These are phyloP conservation scores for Eutolmus rufibarbis DNA, from an alignment of 2,888 invertebrate species.

Conservation along the genomic window DNA sequence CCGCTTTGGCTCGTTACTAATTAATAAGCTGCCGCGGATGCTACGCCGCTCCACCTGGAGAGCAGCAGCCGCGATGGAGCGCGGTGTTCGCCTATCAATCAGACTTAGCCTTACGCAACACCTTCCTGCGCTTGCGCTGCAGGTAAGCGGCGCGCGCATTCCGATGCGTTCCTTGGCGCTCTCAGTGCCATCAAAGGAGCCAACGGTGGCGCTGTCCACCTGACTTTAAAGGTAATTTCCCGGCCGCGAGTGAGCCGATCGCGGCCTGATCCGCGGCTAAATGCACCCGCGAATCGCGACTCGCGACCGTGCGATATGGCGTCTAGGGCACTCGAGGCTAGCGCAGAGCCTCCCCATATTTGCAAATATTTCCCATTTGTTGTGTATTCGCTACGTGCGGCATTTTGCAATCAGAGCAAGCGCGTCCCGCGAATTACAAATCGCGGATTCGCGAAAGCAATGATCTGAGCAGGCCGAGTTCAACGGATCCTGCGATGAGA, in stretches of 20 bases:
- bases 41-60: not conserved
- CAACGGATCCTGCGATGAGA: not conserved
- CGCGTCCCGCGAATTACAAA: not conserved
- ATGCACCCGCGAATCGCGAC: not conserved
- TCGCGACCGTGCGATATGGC: not conserved
- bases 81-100: not conserved
- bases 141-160: not conserved
- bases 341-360: conserved; percentile 35
- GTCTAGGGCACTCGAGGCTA: not conserved
- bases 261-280: not conserved
- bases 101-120: not conserved
- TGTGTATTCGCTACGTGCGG: conserved; percentile 37
- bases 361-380: conserved; percentile 47
- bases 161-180: conserved; percentile 40
- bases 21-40: not conserved
- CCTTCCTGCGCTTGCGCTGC: not conserved
- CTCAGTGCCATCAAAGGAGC: conserved; percentile 41
- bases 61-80: not conserved
- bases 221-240: conserved; percentile 36
- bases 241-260: not conserved
- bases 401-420: conserved; percentile 13
- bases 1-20: not conserved
- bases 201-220: conserved; percentile 43
- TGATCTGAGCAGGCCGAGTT: not conserved
- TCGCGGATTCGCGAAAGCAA: not conserved